Evolutionary conservation across 2,888 invertebrate genomes (phyloP), one percentile per base, ranked within the genome.

Genomic region (Drosophila helvetica): DNA sequence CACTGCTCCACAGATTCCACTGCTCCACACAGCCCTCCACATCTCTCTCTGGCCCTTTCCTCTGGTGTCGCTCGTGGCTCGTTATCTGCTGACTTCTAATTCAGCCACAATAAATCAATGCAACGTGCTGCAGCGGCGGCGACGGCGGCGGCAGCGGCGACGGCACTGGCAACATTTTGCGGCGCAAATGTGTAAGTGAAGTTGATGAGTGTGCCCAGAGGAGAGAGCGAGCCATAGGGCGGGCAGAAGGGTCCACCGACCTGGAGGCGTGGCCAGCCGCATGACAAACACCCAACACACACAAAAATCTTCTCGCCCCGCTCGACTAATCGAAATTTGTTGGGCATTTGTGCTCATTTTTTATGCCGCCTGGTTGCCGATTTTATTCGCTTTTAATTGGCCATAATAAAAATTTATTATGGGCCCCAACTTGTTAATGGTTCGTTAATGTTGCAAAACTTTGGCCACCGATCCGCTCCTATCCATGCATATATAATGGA

Each of bases 21-120:
- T 42, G 43, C 56, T 33, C 18, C 52, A 30, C 18, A 5, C 5
- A 22, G 22, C 5, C 5, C 22, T 22, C 45, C 19, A 53, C 7
- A 30, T 25, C 38, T 48, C 30, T 42, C 48, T 59, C 25, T 38
- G 38, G 38, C 33, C 66, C 19, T 46, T 19, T 30, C 45, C 57
- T 50, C 58, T 22, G 27, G 52, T 43, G 78, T 66, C 61, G 55
- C 54, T 70, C 65, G 70, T 76, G 78, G 74, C 86, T 88, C 87
- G 86, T 86, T 86, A 86, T 86, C 86, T 88, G 84, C 80, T 80
- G 89, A 85, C 86, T 88, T 85, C 87, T 86, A 86, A 86, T 88
- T 86, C 86, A 88, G 82, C 71, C 79, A 74, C 80, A 80, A 88
- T 86, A 86, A 86, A 86, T 86, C 86, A 86, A 86, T 86, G 86